Percentiles rank a stretch among this genome's conserved stretches.
These are phyloP conservation scores for Microhierax caerulescens DNA, from an alignment of 2,797 vertebrate species.

Conservation along the genomic window DNA sequence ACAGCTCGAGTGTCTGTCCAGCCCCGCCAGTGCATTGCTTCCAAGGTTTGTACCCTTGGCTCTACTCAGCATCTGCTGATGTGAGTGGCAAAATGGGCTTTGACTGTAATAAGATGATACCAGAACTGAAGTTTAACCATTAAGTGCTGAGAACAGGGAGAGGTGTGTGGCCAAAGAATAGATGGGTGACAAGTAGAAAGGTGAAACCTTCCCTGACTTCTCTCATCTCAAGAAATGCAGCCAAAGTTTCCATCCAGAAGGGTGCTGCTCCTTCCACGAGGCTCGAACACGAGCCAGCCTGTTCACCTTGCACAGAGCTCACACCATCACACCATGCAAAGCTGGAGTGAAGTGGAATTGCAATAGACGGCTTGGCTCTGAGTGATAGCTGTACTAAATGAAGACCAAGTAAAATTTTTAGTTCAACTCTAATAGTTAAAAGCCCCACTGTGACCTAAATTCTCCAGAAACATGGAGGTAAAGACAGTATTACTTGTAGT, in stretches of 20 bases:
- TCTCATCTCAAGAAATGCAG: neutral
- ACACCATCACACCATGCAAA: neutral
- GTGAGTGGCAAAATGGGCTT: neutral
- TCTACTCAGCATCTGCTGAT: neutral
- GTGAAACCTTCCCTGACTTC: neutral
- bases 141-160: neutral
- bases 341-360: neutral
- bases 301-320: neutral
- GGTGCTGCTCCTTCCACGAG: neutral
- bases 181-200: neutral
- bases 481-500: neutral
- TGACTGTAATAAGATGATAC: neutral
- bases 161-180: neutral
- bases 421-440: neutral
- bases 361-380: neutral
- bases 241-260: neutral
- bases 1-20: fast-evolving
- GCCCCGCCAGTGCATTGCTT: neutral
- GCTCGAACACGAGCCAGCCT: neutral
- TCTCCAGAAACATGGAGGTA: neutral
- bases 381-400: neutral
- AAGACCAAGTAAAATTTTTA: neutral
- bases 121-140: neutral
- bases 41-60: neutral
- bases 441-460: neutral